These are phyloP conservation scores for Pseudonaja textilis DNA, from an alignment of 2,113 vertebrate species.

Conservation along the genomic window DNA sequence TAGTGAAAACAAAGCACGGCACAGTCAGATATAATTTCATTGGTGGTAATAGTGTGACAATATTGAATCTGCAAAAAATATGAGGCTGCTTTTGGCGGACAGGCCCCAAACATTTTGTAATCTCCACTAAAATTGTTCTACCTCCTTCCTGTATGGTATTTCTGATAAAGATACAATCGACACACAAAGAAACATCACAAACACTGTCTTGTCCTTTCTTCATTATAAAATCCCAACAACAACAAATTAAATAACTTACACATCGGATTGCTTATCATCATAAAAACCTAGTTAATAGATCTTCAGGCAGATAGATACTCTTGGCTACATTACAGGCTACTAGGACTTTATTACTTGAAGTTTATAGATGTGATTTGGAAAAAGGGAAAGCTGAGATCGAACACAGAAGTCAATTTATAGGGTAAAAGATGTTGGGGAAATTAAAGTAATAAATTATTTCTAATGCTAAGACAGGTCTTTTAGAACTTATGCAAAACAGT, in stretches of 20 bases:
- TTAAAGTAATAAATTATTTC: neutral
- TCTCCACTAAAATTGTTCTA: neutral
- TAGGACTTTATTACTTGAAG: neutral
- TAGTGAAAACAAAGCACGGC: neutral
- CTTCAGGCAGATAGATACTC: neutral
- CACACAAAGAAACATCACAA: neutral
- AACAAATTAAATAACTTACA: neutral
- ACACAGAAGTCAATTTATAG: conserved; percentile 9
- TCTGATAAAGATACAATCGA: neutral
- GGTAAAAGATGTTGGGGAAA: conserved; percentile 13
- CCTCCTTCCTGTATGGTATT: neutral
- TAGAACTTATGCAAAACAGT: neutral
- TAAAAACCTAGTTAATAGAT: neutral
- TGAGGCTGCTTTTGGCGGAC: neutral
- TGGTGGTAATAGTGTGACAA: neutral
- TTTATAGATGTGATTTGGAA: conserved; percentile 13
- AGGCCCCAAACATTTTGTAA: neutral
- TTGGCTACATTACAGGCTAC: neutral
- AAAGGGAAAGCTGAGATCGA: conserved; percentile 11
- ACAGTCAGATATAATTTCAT: neutral
- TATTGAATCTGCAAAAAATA: neutral
- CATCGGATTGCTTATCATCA: neutral
- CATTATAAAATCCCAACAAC: neutral
- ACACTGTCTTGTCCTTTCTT: neutral
- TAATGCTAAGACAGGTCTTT: conserved; percentile 16